Evolutionary conservation across 2,888 invertebrate genomes (phyloP).

Genomic region (Acleris cristana): DNA sequence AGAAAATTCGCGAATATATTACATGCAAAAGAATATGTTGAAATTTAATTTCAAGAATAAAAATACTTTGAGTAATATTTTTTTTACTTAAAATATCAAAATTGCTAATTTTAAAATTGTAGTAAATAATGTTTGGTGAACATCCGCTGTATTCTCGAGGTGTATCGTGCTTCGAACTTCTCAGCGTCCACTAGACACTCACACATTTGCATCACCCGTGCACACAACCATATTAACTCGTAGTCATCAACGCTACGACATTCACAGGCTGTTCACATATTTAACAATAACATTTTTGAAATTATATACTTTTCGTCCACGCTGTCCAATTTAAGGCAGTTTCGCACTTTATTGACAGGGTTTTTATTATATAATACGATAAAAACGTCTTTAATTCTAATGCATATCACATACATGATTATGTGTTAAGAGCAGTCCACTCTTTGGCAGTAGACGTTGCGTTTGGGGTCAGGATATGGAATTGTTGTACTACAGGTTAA

Average conservation of each 20-base stretch:
- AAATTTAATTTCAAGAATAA: conserved; percentile 30
- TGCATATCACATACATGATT: conserved; percentile 47
- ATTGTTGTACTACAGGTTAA: conserved; percentile 73
- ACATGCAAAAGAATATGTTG: conserved; percentile 47
- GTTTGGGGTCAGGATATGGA: conserved; percentile 67
- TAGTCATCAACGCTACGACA: conserved; percentile 8
- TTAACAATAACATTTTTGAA: conserved; percentile 10
- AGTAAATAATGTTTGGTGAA: conserved; percentile 10
- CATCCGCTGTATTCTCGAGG: conserved; percentile 20
- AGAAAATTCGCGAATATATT: conserved; percentile 51
- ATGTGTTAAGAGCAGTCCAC: conserved; percentile 39
- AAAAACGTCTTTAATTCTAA: conserved; percentile 34
- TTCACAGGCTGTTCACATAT: conserved; percentile 28
- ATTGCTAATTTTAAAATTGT: not conserved
- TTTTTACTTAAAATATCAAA: conserved; percentile 18
- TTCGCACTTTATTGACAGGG: conserved; percentile 25
- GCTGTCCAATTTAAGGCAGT: conserved; percentile 17
- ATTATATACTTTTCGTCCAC: conserved; percentile 11
- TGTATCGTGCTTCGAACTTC: conserved; percentile 23
- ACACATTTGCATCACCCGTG: conserved; percentile 29
- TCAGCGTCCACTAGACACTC: conserved; percentile 25
- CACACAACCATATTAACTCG: conserved; percentile 32
- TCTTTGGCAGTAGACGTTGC: conserved; percentile 56
- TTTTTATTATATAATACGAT: conserved; percentile 20
- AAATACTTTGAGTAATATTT: conserved; percentile 11